A percentile compares a stretch with the other conserved stretches of the same genome.
These are phyloP conservation scores for Melangyna quadrimaculata DNA, from an alignment of 2,888 invertebrate genomes.

Conservation along the genomic window DNA sequence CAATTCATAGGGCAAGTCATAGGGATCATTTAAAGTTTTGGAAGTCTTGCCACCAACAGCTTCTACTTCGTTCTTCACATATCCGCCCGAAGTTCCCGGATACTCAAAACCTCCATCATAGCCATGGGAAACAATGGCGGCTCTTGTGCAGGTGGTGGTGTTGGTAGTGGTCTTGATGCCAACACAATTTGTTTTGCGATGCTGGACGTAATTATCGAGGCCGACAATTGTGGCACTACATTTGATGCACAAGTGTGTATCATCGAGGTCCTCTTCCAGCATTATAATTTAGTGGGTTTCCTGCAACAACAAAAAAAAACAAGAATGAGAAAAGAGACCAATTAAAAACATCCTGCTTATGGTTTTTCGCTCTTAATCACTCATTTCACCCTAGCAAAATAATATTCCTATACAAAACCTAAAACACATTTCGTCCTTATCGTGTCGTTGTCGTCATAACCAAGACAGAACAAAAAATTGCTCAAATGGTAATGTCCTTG, in stretches of 20 bases:
- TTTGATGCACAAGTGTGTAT: slow-evolving; percentile 93
- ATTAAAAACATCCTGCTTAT: slow-evolving; percentile 68
- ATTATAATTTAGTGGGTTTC: slow-evolving; percentile 70
- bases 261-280: slow-evolving; percentile 87
- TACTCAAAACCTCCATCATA: slow-evolving; percentile 77
- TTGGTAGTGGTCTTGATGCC: slow-evolving; percentile 79
- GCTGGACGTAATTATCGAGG: slow-evolving; percentile 92
- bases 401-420: not conserved
- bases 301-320: not conserved
- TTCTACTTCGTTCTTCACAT: slow-evolving; percentile 73
- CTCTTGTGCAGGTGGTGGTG: slow-evolving; percentile 75
- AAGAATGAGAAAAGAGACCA: slow-evolving; percentile 46
- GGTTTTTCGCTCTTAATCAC: slow-evolving; percentile 49
- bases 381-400: slow-evolving; percentile 1
- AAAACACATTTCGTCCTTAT: slow-evolving; percentile 14
- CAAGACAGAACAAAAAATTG: slow-evolving; percentile 7
- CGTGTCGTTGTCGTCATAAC: slow-evolving; percentile 45
- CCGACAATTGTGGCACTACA: slow-evolving; percentile 92
- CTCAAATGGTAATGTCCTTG: slow-evolving; percentile 61
- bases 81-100: slow-evolving; percentile 74
- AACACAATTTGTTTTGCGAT: slow-evolving; percentile 87
- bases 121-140: slow-evolving; percentile 75
- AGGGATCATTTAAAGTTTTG: slow-evolving; percentile 78
- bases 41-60: slow-evolving; percentile 76
- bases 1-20: slow-evolving; percentile 83